Base-by-base conservation (phyloP, 37 sponge, comb jelly and placozoan species). In the Beroe ovata region DNA sequence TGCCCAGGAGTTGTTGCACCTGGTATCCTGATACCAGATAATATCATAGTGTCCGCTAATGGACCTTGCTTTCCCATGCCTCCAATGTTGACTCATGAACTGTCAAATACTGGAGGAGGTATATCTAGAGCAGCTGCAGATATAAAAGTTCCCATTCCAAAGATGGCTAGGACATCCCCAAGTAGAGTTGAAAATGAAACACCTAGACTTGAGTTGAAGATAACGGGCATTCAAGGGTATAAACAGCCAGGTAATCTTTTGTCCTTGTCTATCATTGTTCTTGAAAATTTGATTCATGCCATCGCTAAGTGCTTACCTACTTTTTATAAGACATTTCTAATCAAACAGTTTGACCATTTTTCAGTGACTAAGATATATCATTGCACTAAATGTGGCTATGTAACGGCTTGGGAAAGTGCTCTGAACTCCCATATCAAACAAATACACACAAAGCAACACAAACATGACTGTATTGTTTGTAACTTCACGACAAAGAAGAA, bases 211-310 rank as follows among this genome's bases (percentile, higher is more conserved):
- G 33, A 77, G 1, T 11, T 77, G 8, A 77, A 77, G 38, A 77
- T 77, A 19, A 77, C 28, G 8, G 84, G 84, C 18, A 36, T 77
- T 1, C 84, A 77, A 23, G 84, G 84, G 3, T 77, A 40, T 19
- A 42, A 77, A 77, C 84, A 77, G 33, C 84, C 84, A 77, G 84
- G 84, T 69, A 69, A n/a, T n/a, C n/a, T n/a, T n/a, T n/a, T n/a
- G n/a, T n/a, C n/a, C n/a, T n/a, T n/a, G n/a, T n/a, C n/a, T n/a
- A n/a, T n/a, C n/a, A n/a, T n/a, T n/a, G n/a, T n/a, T n/a, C n/a
- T n/a, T n/a, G n/a, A n/a, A n/a, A n/a, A n/a, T n/a, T n/a, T n/a
- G n/a, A n/a, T n/a, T n/a, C n/a, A n/a, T n/a, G n/a, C n/a, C n/a
- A n/a, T n/a, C n/a, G n/a, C n/a, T n/a, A n/a, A n/a, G n/a, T n/a